Evolutionary conservation across 2,888 invertebrate genomes (phyloP), one percentile per base, ranked within the genome.

Genomic region (Schrankia costaestrigalis): DNA sequence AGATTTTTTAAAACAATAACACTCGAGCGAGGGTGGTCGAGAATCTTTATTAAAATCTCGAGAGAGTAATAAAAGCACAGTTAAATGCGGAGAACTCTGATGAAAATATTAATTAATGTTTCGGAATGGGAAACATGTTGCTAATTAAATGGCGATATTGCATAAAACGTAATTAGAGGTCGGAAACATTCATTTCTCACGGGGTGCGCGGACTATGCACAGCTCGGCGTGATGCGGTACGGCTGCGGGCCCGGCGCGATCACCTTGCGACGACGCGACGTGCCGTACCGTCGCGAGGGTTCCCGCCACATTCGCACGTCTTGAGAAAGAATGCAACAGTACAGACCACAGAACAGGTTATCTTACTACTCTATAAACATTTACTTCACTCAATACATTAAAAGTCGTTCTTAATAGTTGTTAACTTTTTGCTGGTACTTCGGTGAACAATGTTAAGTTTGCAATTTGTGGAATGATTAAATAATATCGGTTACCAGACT

Each of bases 41-140:
- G 82, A 84, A 85, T 83, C 82, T 81, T 85, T 86, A 86, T 85
- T 85, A 81, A 86, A 84, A 85, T 85, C 83, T 81, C 80, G 72
- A 79, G 75, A 76, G 78, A 78, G 78, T 75, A 83, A 84, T 84
- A 86, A 86, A 86, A 81, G 79, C 78, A 84, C 85, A 83, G 79
- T 84, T 82, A 82, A 83, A 85, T 79, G 83, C 78, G 77, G 78
- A 70, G 80, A 82, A 80, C 77, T 79, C 83, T 79, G 83, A 83
- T 85, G 84, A 84, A 86, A 85, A 85, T 85, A 86, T 86, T 85
- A 86, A 86, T 86, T 85, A 85, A 84, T 83, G 84, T 84, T 81
- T 78, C 75, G 80, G 78, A 84, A 86, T 85, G 82, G 78, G 76
- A 81, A 85, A 84, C 84, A 83, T 81, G 82, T 85, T 82, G 84